Evolutionary conservation across 2,888 invertebrate species (phyloP).

Genomic region (Enchytraeus crypticus): DNA sequence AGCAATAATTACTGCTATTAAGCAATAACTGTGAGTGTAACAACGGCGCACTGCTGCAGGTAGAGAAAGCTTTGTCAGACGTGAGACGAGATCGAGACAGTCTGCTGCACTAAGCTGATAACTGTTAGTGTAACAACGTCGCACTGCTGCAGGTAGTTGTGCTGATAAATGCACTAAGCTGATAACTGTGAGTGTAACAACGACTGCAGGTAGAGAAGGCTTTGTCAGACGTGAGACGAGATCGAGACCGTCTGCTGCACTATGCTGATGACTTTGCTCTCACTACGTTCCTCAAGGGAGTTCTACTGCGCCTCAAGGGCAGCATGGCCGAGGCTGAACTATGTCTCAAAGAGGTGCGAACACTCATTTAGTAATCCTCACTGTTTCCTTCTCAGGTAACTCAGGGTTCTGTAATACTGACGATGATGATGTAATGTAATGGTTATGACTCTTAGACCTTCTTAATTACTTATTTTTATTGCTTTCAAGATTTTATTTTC

Average conservation of each 20-base stretch:
- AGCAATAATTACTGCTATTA: too few relatives aligned
- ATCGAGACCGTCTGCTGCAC: constrained; percentile 13
- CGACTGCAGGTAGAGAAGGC: background rate
- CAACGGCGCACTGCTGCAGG: too few relatives aligned
- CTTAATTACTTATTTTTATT: too few relatives aligned
- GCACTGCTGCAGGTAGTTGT: too few relatives aligned
- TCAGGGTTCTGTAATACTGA: too few relatives aligned
- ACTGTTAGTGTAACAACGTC: too few relatives aligned
- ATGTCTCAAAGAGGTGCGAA: constrained; percentile 53
- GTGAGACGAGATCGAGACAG: background rate
- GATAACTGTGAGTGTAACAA: background rate
- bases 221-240: background rate
- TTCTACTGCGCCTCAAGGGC: constrained; percentile 69
- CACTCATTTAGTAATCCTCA: too few relatives aligned
- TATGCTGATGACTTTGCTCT: constrained; percentile 56
- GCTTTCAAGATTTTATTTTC: too few relatives aligned
- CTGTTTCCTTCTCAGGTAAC: too few relatives aligned
- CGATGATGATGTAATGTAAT: too few relatives aligned
- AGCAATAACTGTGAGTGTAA: background rate
- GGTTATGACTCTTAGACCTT: too few relatives aligned
- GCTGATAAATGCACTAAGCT: too few relatives aligned
- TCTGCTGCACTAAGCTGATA: constrained; percentile 23
- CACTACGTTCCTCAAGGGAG: constrained; percentile 69
- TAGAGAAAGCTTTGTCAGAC: background rate
- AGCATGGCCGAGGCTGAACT: constrained; percentile 69